Evolutionary conservation across 2,113 vertebrate species (phyloP), one percentile per base, ranked within the genome.

Genomic region (Verasper variegatus): DNA sequence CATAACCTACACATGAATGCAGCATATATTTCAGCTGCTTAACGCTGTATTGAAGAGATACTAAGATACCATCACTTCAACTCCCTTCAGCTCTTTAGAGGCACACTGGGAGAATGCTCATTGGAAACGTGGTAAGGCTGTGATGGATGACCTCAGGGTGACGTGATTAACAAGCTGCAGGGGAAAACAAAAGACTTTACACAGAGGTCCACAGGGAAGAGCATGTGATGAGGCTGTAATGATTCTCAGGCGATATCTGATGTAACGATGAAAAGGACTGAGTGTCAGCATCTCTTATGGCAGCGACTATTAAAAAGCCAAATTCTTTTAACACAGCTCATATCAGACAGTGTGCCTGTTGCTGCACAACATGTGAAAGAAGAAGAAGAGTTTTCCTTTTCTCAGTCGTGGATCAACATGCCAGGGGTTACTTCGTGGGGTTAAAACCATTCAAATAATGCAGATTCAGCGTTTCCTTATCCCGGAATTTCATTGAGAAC

Each of bases 61-160:
- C 63, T 49, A n/a, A 68, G 56, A 64, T 8, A 26, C 35, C 55
- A 37, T 42, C 58, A 47, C 31, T 71, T 57, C 31, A 20, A 69
- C 56, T 64, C 71, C 20, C 52, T 52, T 66, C 54, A 64, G 55
- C 58, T 71, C 56, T 51, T 80, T 51, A 78, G 59, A 42, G 59
- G 69, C 14, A 26, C 45, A 40, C 66, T 54, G 61, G 37, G 81
- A 84, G 27, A 1, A 40, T 62, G 61, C 68, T 84, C 70, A 85
- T 65, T 35, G 76, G 66, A 82, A 83, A 80, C 62, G 68, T 70
- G 70, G 80, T 87, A 79, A 90, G 49, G 55, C 42, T 42, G 65
- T 81, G 85, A 91, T 78, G 55, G 68, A 91, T 78, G 69, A 80
- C 58, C 31, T 40, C 47, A 64, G 15, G 37, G 42, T 23, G 73